phyloP scores from a whole-genome alignment of 2,888 invertebrate species.

The Anoncus sp. region DNA sequence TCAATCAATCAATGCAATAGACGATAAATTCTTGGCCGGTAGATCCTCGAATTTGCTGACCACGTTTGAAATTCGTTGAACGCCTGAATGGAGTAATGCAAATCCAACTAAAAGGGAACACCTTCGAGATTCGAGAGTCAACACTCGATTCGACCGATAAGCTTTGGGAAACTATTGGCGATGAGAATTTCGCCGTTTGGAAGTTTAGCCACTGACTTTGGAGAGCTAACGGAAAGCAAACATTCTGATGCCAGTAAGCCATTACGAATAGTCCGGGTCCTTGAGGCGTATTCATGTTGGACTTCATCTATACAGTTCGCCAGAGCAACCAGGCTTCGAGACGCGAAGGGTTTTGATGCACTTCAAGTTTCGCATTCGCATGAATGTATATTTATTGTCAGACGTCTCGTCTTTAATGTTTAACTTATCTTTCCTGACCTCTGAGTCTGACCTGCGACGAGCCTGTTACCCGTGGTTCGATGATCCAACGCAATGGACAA shows the following conservation, averaged over 20 bases:
- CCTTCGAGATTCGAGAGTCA: constrained; percentile 47
- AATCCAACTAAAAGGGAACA: constrained; percentile 52
- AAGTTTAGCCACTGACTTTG: constrained; percentile 49
- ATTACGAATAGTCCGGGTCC: constrained; percentile 66
- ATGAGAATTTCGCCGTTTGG: constrained; percentile 28
- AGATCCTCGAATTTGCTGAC: constrained; percentile 47
- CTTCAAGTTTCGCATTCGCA: constrained; percentile 66
- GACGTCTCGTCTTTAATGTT: constrained; percentile 46
- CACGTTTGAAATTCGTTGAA: constrained; percentile 43
- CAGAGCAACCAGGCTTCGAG: constrained; percentile 42
- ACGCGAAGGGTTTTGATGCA: not conserved
- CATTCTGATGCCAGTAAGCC: constrained; percentile 58
- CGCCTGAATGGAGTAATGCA: constrained; percentile 46
- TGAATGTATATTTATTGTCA: constrained; percentile 65
- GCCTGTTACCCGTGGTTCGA: constrained; percentile 19
- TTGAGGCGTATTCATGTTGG: constrained; percentile 31
- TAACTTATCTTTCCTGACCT: constrained; percentile 28
- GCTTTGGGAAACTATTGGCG: constrained; percentile 32
- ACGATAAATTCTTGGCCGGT: constrained; percentile 22
- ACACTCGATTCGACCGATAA: constrained; percentile 40
- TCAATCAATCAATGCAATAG: constrained; percentile 18
- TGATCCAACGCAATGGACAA: constrained; percentile 44
- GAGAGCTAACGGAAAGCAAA: constrained; percentile 42
- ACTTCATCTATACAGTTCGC: constrained; percentile 31
- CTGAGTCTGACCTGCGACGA: constrained; percentile 27